Conservation (phyloP, 2,888 invertebrate species). For the Blera fallax region DNA sequence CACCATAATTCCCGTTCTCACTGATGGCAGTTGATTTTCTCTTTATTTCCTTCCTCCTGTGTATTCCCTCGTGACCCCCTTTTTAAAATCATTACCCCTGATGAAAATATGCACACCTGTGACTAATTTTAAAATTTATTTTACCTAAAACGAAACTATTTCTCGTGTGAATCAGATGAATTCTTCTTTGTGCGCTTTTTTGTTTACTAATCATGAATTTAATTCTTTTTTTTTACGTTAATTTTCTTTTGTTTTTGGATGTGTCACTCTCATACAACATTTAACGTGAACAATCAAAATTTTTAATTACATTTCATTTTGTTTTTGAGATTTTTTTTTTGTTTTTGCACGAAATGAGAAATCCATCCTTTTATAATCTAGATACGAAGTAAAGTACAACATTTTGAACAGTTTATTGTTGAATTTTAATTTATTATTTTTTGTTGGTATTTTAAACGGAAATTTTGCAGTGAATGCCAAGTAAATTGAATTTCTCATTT, state of each 20-base stretch:
- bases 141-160: conserved; percentile 11
- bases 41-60: conserved; percentile 9
- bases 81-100: background rate
- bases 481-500: conserved; percentile 63
- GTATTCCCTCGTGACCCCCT: background rate
- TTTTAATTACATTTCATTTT: conserved; percentile 61
- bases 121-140: conserved; percentile 47
- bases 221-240: background rate
- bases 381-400: conserved; percentile 10
- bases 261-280: conserved; percentile 7
- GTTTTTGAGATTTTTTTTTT: background rate
- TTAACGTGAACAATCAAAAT: conserved; percentile 5
- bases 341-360: conserved; percentile 65
- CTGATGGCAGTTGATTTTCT: background rate
- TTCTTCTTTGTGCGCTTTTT: conserved; percentile 1
- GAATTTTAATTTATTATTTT: conserved; percentile 1
- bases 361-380: conserved; percentile 16
- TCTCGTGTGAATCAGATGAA: conserved; percentile 5
- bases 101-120: conserved; percentile 20
- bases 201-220: conserved; percentile 29
- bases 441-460: background rate
- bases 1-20: conserved; percentile 7
- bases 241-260: conserved; percentile 12
- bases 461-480: conserved; percentile 19
- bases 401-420: conserved; percentile 1